These are phyloP conservation scores for Fragum sueziense DNA, from an alignment of 2,888 invertebrate species.

Conservation along the genomic window DNA sequence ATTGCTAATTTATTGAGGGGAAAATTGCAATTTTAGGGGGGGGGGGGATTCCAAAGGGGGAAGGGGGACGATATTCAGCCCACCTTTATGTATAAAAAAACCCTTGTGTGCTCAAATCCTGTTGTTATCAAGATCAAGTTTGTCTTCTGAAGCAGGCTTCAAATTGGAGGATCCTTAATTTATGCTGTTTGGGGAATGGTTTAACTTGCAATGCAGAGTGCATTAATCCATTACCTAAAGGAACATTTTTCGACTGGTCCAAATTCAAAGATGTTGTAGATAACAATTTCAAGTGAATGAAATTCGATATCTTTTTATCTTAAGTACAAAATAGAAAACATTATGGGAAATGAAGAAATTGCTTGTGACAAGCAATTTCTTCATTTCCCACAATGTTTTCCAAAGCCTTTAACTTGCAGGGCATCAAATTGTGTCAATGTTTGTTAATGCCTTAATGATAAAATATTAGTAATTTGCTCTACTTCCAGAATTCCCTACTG, in stretches of 20 bases:
- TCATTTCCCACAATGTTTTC: constrained; percentile 2
- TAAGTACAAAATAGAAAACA: not conserved
- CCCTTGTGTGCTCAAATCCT: too few species aligned
- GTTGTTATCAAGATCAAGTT: too few species aligned
- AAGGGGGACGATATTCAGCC: too few species aligned
- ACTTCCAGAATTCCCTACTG: not conserved
- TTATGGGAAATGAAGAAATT: not conserved
- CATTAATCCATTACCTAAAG: not conserved
- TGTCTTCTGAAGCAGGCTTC: not conserved
- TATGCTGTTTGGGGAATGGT: not conserved
- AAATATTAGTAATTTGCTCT: not conserved
- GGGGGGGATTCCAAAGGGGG: too few species aligned
- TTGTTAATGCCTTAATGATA: not conserved
- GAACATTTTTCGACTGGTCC: not conserved
- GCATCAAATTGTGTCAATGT: too few species aligned
- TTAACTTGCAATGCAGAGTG: not conserved
- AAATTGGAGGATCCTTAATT: not conserved
- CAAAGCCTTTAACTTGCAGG: too few species aligned
- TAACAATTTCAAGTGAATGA: too few species aligned
- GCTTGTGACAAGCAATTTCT: not conserved
- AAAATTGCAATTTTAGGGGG: too few species aligned
- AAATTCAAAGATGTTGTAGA: not conserved
- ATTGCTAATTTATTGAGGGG: too few species aligned
- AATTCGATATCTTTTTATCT: too few species aligned
- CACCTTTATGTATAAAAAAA: too few species aligned